A percentile compares a stretch with the other conserved stretches of the same genome.
Evolutionary conservation across 1,140 invertebrate species (phyloP).

Genomic region (Drosophila busckii): DNA sequence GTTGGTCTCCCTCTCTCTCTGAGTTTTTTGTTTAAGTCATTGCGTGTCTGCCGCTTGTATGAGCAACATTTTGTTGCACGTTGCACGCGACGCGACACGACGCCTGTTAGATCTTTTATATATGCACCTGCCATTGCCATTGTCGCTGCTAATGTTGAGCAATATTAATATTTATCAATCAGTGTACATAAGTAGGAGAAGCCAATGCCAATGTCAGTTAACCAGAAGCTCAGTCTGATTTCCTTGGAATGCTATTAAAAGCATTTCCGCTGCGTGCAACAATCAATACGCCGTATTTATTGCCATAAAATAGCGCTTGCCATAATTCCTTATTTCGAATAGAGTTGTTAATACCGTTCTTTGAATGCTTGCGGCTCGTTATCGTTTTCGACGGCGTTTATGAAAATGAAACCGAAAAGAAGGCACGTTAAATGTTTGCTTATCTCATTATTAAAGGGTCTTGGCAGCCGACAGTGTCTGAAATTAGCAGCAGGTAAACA

Average conservation of each 20-base stretch:
- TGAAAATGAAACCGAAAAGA: neutral
- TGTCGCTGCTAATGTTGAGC: slow-evolving; percentile 16
- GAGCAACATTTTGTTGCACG: slow-evolving; percentile 26
- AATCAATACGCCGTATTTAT: slow-evolving; percentile 15
- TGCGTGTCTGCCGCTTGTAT: slow-evolving; percentile 62
- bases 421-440: slow-evolving; percentile 53
- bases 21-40: slow-evolving; percentile 8
- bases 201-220: too few species aligned
- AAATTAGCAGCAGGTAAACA: slow-evolving; percentile 28
- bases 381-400: slow-evolving; percentile 1
- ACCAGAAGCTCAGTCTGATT: too few species aligned
- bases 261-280: slow-evolving; percentile 34
- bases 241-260: slow-evolving; percentile 35
- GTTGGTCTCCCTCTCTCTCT: slow-evolving; percentile 1
- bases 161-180: neutral
- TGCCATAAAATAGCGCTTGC: slow-evolving; percentile 36
- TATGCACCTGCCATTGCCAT: slow-evolving; percentile 1
- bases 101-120: slow-evolving; percentile 27
- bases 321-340: slow-evolving; percentile 44
- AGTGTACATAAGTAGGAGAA: too few species aligned
- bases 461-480: slow-evolving; percentile 23
- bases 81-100: slow-evolving; percentile 45
- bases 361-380: slow-evolving; percentile 30
- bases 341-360: too few species aligned
- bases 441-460: slow-evolving; percentile 66